Conservation (phyloP, 2,797 vertebrate genomes). For the Sphaeramia orbicularis region DNA sequence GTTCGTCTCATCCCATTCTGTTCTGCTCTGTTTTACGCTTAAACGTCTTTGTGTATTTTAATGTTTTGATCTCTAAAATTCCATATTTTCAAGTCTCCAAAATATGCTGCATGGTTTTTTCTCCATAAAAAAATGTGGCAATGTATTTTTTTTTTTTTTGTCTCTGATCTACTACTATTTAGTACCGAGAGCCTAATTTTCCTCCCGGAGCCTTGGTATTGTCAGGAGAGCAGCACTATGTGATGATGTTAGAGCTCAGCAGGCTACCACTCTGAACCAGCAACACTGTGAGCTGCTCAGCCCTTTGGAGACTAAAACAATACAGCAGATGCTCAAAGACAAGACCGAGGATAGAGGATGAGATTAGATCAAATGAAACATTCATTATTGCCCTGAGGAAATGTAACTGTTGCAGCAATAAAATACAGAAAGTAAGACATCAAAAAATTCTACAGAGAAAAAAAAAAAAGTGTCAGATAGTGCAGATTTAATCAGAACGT, state of each 20-base stretch:
- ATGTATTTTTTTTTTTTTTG: background rate
- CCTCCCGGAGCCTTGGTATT: conserved; percentile 31
- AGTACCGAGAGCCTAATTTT: background rate
- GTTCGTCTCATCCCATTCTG: no score
- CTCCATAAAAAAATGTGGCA: no score
- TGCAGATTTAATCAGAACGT: conserved; percentile 3
- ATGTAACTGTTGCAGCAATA: conserved; percentile 34
- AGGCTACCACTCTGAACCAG: conserved; percentile 38
- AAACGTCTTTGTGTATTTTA: no score
- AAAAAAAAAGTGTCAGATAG: conserved; percentile 3
- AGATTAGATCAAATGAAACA: conserved; percentile 60
- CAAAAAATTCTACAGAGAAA: conserved; percentile 5
- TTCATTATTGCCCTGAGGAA: conserved; percentile 57
- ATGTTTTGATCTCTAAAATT: no score
- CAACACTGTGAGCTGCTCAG: conserved; percentile 10
- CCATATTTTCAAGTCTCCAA: no score
- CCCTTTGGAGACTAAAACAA: conserved; percentile 43
- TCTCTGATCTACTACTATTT: background rate
- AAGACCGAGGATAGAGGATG: conserved; percentile 10
- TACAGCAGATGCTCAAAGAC: conserved; percentile 37
- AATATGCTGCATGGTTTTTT: no score
- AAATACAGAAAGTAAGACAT: conserved; percentile 34
- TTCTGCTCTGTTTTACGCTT: no score
- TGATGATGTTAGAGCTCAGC: conserved; percentile 53
- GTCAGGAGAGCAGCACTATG: conserved; percentile 40